Evolutionary conservation across 2,113 vertebrate species (phyloP).

Genomic region (Meleagris gallopavo): DNA sequence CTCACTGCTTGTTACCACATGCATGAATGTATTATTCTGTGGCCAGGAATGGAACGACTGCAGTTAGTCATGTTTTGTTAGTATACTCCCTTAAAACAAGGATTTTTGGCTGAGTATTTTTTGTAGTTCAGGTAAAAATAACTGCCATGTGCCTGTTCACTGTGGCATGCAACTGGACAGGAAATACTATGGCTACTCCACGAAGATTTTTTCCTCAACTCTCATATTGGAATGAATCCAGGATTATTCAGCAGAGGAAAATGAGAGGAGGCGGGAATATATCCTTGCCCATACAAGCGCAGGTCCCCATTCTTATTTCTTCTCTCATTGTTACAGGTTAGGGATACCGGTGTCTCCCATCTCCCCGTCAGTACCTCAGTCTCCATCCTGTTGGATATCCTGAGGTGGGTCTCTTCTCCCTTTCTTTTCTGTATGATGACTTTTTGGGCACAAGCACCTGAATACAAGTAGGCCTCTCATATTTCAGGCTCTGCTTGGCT

Average conservation of each 20-base stretch:
- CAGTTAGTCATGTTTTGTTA: background rate
- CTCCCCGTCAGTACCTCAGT: background rate
- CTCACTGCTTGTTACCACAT: background rate
- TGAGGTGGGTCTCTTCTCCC: background rate
- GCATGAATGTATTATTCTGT: background rate
- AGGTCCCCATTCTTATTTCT: background rate
- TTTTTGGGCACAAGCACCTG: background rate
- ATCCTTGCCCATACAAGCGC: background rate
- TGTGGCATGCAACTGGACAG: background rate
- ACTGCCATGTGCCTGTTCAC: background rate
- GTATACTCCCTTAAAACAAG: background rate
- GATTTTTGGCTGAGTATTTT: background rate
- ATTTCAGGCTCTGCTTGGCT: background rate
- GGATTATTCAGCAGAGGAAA: slow-evolving; percentile 3
- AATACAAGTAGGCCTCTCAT: background rate
- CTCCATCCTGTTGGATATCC: background rate
- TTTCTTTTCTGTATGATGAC: background rate
- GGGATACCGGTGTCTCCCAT: background rate
- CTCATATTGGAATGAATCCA: background rate
- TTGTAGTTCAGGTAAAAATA: slow-evolving; percentile 25
- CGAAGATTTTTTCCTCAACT: background rate
- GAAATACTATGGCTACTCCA: background rate
- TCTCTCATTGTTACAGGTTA: fast-evolving
- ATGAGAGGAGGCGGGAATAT: background rate
- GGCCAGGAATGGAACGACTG: background rate